Evolutionary conservation across 1,140 invertebrate genomes (phyloP).

Genomic region (Drosophila lacteicornis): DNA sequence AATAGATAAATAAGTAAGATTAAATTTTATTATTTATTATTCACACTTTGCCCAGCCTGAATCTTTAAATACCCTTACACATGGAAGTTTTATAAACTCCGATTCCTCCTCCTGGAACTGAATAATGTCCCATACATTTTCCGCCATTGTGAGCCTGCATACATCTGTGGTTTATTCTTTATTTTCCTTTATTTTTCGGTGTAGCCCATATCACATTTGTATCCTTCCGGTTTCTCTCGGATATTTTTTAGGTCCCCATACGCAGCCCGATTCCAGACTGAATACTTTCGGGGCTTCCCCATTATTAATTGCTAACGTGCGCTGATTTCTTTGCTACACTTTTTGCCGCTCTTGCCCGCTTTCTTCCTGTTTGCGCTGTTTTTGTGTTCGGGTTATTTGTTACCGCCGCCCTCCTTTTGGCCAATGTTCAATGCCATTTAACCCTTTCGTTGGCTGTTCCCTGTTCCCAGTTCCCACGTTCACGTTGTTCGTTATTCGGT

Average conservation of each 20-base stretch:
- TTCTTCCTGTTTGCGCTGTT: slow-evolving; percentile 29
- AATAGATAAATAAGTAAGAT: not conserved
- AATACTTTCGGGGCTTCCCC: slow-evolving; percentile 60
- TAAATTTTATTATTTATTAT: too few relatives aligned
- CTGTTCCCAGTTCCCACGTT: slow-evolving; percentile 12
- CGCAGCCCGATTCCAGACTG: slow-evolving; percentile 53
- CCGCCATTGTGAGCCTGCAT: slow-evolving; percentile 23
- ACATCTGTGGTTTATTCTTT: slow-evolving; percentile 45
- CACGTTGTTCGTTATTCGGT: slow-evolving; percentile 25
- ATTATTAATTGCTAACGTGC: slow-evolving; percentile 81
- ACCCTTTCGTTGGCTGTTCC: slow-evolving; percentile 36
- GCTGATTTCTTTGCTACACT: slow-evolving; percentile 74
- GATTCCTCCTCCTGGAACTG: not conserved
- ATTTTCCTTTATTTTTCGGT: slow-evolving; percentile 4
- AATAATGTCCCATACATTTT: not conserved
- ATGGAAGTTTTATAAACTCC: not conserved
- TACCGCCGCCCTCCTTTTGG: slow-evolving; percentile 42
- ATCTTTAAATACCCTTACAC: not conserved
- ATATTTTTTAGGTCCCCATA: slow-evolving; percentile 55
- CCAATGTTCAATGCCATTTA: slow-evolving; percentile 59
- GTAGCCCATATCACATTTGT: slow-evolving; percentile 47
- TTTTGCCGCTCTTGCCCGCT: slow-evolving; percentile 43
- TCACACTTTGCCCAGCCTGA: too few relatives aligned
- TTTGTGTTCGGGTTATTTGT: slow-evolving; percentile 56
- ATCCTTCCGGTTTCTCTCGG: slow-evolving; percentile 18